Evolutionary conservation across 2,888 invertebrate genomes (phyloP).

Genomic region (Agonum fuliginosum): DNA sequence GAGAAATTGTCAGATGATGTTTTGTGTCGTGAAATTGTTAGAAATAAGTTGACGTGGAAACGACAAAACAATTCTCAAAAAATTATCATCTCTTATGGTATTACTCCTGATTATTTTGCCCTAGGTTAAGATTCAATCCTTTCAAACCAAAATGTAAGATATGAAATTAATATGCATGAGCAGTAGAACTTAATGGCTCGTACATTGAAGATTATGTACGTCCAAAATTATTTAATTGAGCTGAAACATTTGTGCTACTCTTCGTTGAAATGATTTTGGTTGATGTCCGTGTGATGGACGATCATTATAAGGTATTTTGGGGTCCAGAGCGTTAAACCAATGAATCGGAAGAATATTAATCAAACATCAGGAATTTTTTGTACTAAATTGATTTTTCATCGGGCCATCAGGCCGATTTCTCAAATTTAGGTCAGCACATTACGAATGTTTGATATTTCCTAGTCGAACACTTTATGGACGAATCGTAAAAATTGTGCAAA

Average conservation of each 20-base stretch:
- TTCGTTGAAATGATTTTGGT: too few relatives aligned
- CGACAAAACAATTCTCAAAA: too few relatives aligned
- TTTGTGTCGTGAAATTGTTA: too few relatives aligned
- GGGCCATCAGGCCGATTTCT: background rate
- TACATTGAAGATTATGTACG: background rate
- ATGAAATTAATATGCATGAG: slow-evolving; percentile 26
- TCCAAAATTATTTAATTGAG: background rate
- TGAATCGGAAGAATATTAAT: slow-evolving; percentile 9
- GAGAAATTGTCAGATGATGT: too few relatives aligned
- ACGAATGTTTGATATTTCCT: background rate
- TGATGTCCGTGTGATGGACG: too few relatives aligned
- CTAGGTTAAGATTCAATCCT: too few relatives aligned
- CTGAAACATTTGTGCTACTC: background rate
- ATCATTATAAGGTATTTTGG: slow-evolving; percentile 6
- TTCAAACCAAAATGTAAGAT: background rate
- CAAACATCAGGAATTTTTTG: background rate
- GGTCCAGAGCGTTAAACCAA: background rate
- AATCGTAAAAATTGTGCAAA: too few relatives aligned
- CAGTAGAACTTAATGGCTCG: background rate
- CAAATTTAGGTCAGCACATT: background rate
- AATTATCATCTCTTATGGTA: background rate
- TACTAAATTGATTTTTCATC: slow-evolving; percentile 12
- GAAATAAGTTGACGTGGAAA: too few relatives aligned
- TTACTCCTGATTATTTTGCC: background rate
- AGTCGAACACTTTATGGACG: too few relatives aligned